Percentiles rank a stretch among this genome's conserved stretches.
These are phyloP conservation scores for Heliconius aoede DNA, from an alignment of 2,888 invertebrate species.

Conservation along the genomic window DNA sequence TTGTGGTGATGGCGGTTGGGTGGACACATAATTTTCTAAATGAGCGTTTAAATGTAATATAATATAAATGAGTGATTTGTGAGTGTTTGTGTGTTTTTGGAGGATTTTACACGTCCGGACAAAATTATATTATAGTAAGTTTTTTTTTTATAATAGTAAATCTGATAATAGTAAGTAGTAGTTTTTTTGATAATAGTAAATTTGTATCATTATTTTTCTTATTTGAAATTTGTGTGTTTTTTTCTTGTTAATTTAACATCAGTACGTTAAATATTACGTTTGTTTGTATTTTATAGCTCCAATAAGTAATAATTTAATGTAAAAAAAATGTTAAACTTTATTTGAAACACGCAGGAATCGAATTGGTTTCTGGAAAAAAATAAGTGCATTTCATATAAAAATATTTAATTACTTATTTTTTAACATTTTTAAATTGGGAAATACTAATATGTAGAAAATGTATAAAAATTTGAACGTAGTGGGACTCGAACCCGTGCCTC, in stretches of 20 bases:
- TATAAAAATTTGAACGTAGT: no score
- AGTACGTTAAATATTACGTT: no score
- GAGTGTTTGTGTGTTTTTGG: neutral
- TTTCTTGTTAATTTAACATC: no score
- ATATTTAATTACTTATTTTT: no score
- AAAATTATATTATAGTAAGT: constrained; percentile 14
- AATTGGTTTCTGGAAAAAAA: neutral
- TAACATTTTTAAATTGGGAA: no score
- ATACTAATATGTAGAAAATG: no score
- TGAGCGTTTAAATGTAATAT: constrained; percentile 35
- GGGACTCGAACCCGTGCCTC: no score
- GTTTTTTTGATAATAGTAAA: no score
- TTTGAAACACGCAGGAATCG: neutral
- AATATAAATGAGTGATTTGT: constrained; percentile 2
- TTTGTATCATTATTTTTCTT: neutral
- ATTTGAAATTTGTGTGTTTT: neutral
- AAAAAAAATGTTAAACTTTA: neutral
- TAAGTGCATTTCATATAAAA: no score
- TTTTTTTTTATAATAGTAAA: neutral
- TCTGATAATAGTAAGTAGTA: accelerated
- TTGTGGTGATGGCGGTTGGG: constrained; percentile 62
- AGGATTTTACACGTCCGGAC: neutral
- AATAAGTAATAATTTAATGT: neutral
- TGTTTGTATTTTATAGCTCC: neutral
- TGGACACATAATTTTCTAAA: constrained; percentile 59